A percentile compares a stretch with the other conserved stretches of the same genome.
Evolutionary conservation across 2,113 vertebrate species (phyloP).

Genomic region (Sturnira hondurensis): DNA sequence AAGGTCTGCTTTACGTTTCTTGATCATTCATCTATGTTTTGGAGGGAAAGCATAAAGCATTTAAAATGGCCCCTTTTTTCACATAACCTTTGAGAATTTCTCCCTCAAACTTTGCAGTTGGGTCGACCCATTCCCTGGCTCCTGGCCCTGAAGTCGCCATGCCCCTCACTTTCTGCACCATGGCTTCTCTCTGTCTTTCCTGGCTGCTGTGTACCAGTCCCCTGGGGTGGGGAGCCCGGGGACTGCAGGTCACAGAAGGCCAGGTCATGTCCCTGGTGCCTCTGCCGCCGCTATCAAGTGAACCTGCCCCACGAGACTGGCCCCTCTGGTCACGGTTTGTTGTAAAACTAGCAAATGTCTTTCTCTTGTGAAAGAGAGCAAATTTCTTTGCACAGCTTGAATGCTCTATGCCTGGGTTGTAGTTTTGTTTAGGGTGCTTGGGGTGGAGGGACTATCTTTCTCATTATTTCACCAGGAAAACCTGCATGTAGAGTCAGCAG

Average conservation of each 20-base stretch:
- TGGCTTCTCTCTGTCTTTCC: neutral
- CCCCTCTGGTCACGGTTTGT: neutral
- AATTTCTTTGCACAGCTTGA: neutral
- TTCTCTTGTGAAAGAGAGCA: neutral
- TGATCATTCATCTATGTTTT: neutral
- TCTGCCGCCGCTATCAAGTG: too few relatives aligned
- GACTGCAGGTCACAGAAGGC: neutral
- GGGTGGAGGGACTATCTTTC: neutral
- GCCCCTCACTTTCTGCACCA: neutral
- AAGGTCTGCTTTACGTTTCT: neutral
- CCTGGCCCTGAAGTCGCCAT: neutral
- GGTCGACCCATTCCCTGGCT: neutral
- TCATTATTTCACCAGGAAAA: neutral
- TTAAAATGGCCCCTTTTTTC: neutral
- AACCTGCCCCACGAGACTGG: fast-evolving
- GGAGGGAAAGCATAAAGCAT: neutral
- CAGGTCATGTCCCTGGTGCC: too few relatives aligned
- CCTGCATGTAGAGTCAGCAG: neutral
- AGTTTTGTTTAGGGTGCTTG: neutral
- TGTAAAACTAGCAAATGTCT: neutral
- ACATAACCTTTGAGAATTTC: neutral
- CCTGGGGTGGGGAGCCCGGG: fast-evolving
- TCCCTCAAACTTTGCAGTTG: neutral
- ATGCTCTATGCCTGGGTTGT: neutral
- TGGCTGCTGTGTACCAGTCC: fast-evolving